Conservation (phyloP, 2,797 vertebrate species). For the Lepidocolaptes lacrymiger region DNA sequence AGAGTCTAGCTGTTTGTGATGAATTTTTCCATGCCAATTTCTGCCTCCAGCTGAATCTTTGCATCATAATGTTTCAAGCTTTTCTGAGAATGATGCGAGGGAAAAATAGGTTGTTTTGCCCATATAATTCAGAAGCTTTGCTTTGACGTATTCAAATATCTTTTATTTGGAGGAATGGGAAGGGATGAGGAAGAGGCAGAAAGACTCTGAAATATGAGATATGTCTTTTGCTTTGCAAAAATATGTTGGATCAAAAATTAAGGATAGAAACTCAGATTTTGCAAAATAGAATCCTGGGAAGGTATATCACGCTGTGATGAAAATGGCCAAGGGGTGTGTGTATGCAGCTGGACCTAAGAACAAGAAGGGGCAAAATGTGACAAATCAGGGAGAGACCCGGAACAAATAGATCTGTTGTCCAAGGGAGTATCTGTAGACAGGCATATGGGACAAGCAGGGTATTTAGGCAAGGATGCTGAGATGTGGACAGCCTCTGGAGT, state of each 20-base stretch:
- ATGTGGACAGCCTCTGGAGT: not conserved
- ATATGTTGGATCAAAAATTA: not conserved
- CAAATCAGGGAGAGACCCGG: not conserved
- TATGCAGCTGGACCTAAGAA: not conserved
- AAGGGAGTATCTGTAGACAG: not conserved
- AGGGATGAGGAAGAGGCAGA: not conserved
- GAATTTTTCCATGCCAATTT: constrained; percentile 40
- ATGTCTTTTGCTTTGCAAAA: not conserved
- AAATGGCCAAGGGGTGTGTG: not conserved
- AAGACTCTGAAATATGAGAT: not conserved
- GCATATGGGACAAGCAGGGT: not conserved
- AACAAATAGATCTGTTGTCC: not conserved
- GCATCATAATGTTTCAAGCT: not conserved
- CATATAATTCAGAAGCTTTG: not conserved
- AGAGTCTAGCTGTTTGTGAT: constrained; percentile 11
- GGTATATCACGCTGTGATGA: not conserved
- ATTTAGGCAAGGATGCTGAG: not conserved
- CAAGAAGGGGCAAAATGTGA: not conserved
- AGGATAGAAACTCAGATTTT: not conserved
- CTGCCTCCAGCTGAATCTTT: constrained; percentile 49
- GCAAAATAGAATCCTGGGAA: not conserved
- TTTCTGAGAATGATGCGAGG: not conserved
- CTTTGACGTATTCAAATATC: not conserved
- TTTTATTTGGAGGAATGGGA: not conserved
- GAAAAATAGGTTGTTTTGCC: constrained; percentile 16